Base-by-base conservation (phyloP, 2,797 vertebrate species). In the Gambusia yucatana region DNA sequence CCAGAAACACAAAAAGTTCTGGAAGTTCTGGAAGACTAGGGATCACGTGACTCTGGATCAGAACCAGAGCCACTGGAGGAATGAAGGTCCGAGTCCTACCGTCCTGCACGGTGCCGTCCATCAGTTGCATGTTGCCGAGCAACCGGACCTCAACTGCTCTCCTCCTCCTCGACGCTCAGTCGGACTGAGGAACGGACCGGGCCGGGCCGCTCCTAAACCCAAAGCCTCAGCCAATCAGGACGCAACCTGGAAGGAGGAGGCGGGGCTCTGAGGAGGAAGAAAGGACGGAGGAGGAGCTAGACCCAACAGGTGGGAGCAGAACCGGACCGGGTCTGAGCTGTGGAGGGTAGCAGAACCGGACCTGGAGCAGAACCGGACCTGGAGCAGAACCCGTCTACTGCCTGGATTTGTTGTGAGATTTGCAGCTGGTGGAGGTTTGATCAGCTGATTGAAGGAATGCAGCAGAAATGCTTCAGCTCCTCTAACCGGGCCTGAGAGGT, bases 141-240 rank as follows among this genome's bases (percentile, higher is more conserved):
- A 50, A 86, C 88, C 77, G 82, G 87, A 85, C 86, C 87, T 94
- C 92, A 92, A 93, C 93, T 93, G 92, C 83, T 93, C 93, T 93
- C 91, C 83, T 93, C 88, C 85, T 82, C 75, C 89, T 80, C 76
- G 86, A 65, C 76, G 76, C 91, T 83, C 87, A 55, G 88, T 87
- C 90, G 86, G 94, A 92, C 95, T 96, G 92, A 93, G 13, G 90
- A 85, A 83, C 43, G 84, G 84, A 87, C 81, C 48, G 30, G 89
- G 88, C 89, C 91, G 91, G 90, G 91, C 92, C 92, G 93, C 92
- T 89, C 87, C 94, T 89, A 93, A 93, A 95, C 82, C 77, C 73
- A 46, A 77, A 88, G 89, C 84, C 85, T 88, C 82, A 87, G 91
- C 96, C 97, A 97, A 96, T 96, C 92, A 74, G 43, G 84, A 86